phyloP scores from a whole-genome alignment of 1,140 invertebrate genomes.

The Zaprionus kolodkinae region DNA sequence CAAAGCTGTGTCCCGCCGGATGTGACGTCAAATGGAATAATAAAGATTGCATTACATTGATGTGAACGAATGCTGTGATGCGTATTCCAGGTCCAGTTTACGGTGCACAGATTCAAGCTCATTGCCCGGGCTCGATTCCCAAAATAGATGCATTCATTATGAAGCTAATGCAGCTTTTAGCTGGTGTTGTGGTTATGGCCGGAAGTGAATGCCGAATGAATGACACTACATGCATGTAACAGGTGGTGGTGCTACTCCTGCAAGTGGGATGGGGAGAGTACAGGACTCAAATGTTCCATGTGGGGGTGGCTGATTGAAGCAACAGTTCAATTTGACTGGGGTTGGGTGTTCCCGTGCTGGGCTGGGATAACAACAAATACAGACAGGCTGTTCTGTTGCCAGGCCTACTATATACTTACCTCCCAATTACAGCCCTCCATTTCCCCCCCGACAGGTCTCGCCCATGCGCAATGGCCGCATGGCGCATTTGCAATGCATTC shows the following conservation, averaged over 20 bases:
- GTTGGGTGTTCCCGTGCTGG: not conserved
- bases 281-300: too few relatives aligned
- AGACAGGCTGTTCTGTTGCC: conserved; percentile 30
- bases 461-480: conserved; percentile 37
- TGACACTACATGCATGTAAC: conserved; percentile 37
- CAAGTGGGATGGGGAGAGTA: not conserved
- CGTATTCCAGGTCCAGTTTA: not conserved
- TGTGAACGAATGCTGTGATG: not conserved
- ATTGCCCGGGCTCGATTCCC: conserved; percentile 25
- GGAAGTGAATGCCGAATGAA: conserved; percentile 50
- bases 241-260: conserved; percentile 32
- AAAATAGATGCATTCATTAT: conserved; percentile 40
- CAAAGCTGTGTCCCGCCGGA: not conserved
- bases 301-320: conserved; percentile 20
- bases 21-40: conserved; percentile 43
- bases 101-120: conserved; percentile 2
- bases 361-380: conserved; percentile 22
- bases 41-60: conserved; percentile 3
- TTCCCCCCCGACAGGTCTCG: conserved; percentile 1
- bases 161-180: conserved; percentile 28
- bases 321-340: conserved; percentile 35
- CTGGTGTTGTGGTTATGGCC: not conserved
- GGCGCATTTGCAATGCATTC: conserved; percentile 17
- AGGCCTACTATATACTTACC: conserved; percentile 17
- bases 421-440: not conserved